A percentile compares a stretch with the other conserved stretches of the same genome.
phyloP scores from a whole-genome alignment of 2,797 vertebrate genomes.

The Sciurus vulgaris region DNA sequence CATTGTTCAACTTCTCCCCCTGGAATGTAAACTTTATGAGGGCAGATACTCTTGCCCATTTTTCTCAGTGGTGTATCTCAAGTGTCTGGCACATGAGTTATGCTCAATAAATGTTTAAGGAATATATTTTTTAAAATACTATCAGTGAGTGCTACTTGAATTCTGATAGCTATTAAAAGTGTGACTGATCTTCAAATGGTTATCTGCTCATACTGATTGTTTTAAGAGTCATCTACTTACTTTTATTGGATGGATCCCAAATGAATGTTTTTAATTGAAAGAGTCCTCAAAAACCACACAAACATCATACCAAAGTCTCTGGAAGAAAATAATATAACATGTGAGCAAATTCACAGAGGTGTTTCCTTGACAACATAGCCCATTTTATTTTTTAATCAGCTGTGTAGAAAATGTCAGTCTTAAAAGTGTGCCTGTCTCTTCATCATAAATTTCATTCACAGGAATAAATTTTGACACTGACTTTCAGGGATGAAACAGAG shows the following conservation, averaged over 20 bases:
- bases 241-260: not conserved
- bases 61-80: not conserved
- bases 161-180: not conserved
- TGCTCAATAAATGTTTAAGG: not conserved
- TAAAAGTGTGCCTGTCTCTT: not conserved
- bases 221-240: not conserved
- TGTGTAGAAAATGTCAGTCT: not conserved
- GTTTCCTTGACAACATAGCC: not conserved
- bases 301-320: not conserved
- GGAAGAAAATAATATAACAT: not conserved
- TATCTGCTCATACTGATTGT: not conserved
- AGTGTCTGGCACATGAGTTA: not conserved
- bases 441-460: not conserved
- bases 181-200: not conserved
- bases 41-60: not conserved
- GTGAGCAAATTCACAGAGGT: not conserved
- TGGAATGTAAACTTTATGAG: not conserved
- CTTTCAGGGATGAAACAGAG: not conserved
- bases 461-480: not conserved
- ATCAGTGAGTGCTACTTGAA: not conserved
- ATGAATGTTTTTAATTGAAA: not conserved
- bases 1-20: not conserved
- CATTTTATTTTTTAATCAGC: not conserved
- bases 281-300: not conserved
- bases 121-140: not conserved